A percentile compares a stretch with the other conserved stretches of the same genome.
phyloP scores from a whole-genome alignment of 1,140 invertebrate genomes.

The Aphidius gifuensis region DNA sequence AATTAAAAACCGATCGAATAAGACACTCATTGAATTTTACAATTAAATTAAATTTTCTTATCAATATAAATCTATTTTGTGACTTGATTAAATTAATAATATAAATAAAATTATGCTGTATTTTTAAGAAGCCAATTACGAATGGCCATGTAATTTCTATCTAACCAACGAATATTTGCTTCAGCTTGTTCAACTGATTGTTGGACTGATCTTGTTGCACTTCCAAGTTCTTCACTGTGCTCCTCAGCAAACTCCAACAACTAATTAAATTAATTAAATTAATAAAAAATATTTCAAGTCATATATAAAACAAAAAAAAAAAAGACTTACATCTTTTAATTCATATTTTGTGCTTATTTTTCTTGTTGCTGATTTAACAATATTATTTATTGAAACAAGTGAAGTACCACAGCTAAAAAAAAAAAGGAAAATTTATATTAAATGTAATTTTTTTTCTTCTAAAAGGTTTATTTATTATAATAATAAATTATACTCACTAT shows the following conservation, averaged over 20 bases:
- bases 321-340: slow-evolving; percentile 66
- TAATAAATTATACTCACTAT: slow-evolving; percentile 61
- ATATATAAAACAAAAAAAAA: background rate
- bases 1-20: background rate
- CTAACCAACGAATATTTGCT: slow-evolving; percentile 79
- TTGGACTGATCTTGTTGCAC: slow-evolving; percentile 64
- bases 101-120: slow-evolving; percentile 29
- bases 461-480: background rate
- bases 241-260: slow-evolving; percentile 64
- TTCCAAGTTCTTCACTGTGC: slow-evolving; percentile 61
- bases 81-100: slow-evolving; percentile 12
- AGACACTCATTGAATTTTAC: slow-evolving; percentile 2
- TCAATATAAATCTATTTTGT: slow-evolving; percentile 3
- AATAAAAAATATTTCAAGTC: slow-evolving; percentile 2
- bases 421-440: slow-evolving; percentile 5
- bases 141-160: slow-evolving; percentile 69
- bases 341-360: slow-evolving; percentile 72
- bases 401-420: slow-evolving; percentile 68
- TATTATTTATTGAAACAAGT: slow-evolving; percentile 65
- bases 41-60: background rate
- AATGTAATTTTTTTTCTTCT: background rate
- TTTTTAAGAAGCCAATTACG: slow-evolving; percentile 64
- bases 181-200: slow-evolving; percentile 76
- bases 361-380: slow-evolving; percentile 69
- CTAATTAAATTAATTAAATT: slow-evolving; percentile 46